phyloP scores from a whole-genome alignment of 2,113 vertebrate genomes.

The Callaeas wilsoni region DNA sequence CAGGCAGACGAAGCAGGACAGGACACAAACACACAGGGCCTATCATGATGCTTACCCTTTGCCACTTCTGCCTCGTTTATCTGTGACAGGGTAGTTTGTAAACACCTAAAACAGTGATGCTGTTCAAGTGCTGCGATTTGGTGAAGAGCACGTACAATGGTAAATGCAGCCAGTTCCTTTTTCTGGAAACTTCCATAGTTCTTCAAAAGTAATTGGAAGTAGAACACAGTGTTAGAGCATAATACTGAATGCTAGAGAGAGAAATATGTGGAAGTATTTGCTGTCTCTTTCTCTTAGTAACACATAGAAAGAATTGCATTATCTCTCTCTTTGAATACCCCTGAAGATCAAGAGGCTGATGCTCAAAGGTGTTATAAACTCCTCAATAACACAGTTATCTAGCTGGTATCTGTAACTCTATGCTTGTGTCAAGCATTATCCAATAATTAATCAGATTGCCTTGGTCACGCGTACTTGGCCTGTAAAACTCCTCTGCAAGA shows the following conservation, averaged over 20 bases:
- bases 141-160: neutral
- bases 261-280: neutral
- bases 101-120: neutral
- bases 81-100: neutral
- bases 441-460: constrained; percentile 64
- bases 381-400: constrained; percentile 1
- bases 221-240: neutral
- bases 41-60: neutral
- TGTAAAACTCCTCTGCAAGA: constrained; percentile 3
- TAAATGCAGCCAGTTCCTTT: neutral
- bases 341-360: constrained; percentile 54
- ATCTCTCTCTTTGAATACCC: constrained; percentile 11
- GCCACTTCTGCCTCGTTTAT: neutral
- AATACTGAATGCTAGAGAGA: neutral
- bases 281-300: constrained; percentile 23
- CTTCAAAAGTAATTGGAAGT: constrained; percentile 4
- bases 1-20: neutral
- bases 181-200: neutral
- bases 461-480: neutral
- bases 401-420: constrained; percentile 23
- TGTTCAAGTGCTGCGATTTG: neutral
- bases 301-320: constrained; percentile 18
- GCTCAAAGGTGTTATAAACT: constrained; percentile 57
- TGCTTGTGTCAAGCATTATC: constrained; percentile 40
- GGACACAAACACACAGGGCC: neutral